Evolutionary conservation across 92 coral and sea anemone species (phyloP).

Genomic region (Zoanthus sansibaricus): DNA sequence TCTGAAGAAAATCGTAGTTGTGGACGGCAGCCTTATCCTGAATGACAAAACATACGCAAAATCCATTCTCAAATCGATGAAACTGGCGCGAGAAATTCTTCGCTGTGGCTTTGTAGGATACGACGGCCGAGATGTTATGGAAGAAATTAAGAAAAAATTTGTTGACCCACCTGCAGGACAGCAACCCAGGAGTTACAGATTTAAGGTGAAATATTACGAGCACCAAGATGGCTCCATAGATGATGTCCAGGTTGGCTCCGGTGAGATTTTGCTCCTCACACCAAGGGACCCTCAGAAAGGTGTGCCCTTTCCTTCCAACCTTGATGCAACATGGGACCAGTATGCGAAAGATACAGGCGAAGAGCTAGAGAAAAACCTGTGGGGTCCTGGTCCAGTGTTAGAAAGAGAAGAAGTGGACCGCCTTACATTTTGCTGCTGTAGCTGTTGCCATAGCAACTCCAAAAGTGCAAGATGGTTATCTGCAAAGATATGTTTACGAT

Average conservation of each 20-base stretch:
- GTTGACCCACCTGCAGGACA: conserved; percentile 53
- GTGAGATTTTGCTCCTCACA: conserved; percentile 77
- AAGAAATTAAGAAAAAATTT: conserved; percentile 73
- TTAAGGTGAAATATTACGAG: conserved; percentile 81
- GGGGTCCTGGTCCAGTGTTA: conserved; percentile 92
- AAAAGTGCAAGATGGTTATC: conserved; percentile 53
- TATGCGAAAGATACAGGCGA: conserved; percentile 74
- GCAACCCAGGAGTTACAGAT: conserved; percentile 85
- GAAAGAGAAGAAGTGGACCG: conserved; percentile 79
- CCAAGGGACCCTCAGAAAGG: conserved; percentile 91
- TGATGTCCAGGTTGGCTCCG: conserved; percentile 66
- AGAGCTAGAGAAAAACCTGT: conserved; percentile 66
- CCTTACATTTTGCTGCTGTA: conserved; percentile 91
- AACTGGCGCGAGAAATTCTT: conserved; percentile 71
- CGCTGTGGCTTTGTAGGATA: conserved; percentile 84
- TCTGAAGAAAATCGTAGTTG: conserved; percentile 73
- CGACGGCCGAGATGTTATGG: conserved; percentile 80
- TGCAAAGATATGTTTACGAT: conserved; percentile 62
- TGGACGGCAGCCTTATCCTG: conserved; percentile 79
- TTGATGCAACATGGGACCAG: conserved; percentile 81
- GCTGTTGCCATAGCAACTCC: conserved; percentile 76
- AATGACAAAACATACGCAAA: conserved; percentile 70
- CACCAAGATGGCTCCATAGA: conserved; percentile 39
- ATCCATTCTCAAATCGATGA: conserved; percentile 70
- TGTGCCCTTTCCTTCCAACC: conserved; percentile 54